Conservation (phyloP, 2,888 invertebrate species). For the Morpho deidamia region DNA sequence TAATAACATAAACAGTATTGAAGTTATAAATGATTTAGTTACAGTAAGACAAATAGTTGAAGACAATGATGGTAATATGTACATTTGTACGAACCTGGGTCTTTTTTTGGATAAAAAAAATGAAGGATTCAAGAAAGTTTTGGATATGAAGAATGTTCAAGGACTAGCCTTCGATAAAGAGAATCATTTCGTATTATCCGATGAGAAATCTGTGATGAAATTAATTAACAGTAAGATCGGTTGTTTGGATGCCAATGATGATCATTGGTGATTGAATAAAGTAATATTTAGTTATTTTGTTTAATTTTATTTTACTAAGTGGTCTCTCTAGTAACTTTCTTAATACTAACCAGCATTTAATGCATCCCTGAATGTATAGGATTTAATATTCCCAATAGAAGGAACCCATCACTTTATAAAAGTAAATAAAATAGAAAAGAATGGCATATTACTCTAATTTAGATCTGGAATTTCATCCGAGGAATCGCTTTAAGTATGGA, state of each 20-base stretch:
- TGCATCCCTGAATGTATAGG: too few relatives aligned
- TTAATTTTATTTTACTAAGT: neutral
- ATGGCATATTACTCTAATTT: too few relatives aligned
- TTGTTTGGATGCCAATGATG: constrained; percentile 30
- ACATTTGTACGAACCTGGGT: constrained; percentile 50
- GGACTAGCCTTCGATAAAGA: constrained; percentile 53
- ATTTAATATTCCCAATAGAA: too few relatives aligned
- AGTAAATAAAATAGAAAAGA: too few relatives aligned
- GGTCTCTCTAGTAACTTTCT: neutral
- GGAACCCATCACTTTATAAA: too few relatives aligned
- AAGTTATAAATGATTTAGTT: constrained; percentile 39
- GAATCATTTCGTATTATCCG: constrained; percentile 50
- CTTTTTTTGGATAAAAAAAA: constrained; percentile 30
- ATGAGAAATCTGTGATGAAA: constrained; percentile 43
- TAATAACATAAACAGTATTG: constrained; percentile 25
- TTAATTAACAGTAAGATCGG: constrained; percentile 35
- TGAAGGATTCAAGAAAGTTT: constrained; percentile 37
- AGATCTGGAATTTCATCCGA: too few relatives aligned
- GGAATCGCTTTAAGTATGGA: too few relatives aligned
- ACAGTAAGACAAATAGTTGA: constrained; percentile 51
- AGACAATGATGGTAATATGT: constrained; percentile 46
- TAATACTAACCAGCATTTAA: too few relatives aligned
- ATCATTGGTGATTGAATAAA: constrained; percentile 30
- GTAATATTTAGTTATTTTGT: neutral
- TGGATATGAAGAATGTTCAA: constrained; percentile 40